These are phyloP conservation scores for Capromys pilorides DNA, from an alignment of 2,797 vertebrate species.

Conservation along the genomic window DNA sequence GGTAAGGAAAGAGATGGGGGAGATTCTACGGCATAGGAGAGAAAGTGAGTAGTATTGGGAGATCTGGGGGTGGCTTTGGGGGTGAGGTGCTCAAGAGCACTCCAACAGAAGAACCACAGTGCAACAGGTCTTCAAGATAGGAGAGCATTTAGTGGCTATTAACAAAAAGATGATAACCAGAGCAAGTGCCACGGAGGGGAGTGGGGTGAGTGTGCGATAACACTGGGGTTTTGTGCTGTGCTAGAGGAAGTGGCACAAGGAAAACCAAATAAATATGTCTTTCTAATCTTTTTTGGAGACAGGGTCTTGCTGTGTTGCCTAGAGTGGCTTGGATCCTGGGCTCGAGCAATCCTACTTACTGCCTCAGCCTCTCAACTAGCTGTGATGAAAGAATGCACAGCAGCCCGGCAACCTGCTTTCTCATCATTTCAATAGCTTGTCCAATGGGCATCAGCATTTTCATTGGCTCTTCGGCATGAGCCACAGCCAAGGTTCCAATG, in stretches of 20 bases:
- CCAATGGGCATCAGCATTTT: background rate
- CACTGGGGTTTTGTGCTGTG: background rate
- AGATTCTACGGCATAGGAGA: background rate
- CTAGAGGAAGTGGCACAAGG: background rate
- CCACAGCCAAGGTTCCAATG: background rate
- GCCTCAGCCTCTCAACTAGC: background rate
- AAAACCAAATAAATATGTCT: background rate
- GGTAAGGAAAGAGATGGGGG: background rate
- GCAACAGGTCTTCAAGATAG: background rate
- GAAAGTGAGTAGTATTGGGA: background rate
- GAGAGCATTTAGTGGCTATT: background rate
- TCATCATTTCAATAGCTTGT: background rate
- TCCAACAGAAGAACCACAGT: background rate
- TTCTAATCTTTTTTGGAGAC: background rate
- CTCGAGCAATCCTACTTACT: background rate
- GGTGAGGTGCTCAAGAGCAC: background rate
- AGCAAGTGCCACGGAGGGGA: background rate
- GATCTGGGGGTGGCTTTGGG: background rate
- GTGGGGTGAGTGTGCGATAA: background rate
- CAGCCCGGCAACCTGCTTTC: background rate
- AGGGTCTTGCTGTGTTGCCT: background rate
- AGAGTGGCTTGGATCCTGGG: background rate
- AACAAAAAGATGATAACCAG: background rate
- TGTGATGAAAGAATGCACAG: background rate
- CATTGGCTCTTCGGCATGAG: background rate